Conservation (phyloP, 2,113 vertebrate genomes). For the Odobenus rosmarus region DNA sequence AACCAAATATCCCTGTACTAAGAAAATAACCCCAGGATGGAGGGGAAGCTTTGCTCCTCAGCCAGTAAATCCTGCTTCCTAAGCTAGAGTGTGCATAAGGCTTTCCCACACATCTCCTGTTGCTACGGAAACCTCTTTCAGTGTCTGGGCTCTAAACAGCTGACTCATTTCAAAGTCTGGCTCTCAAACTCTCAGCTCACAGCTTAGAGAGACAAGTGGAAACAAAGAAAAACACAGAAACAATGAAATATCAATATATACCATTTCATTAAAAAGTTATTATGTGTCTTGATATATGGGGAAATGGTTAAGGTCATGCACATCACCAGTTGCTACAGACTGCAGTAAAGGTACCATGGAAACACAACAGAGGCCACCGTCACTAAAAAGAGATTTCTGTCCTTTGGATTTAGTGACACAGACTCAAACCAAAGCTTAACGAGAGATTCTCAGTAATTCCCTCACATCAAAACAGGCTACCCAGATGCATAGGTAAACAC, state of each 20-base stretch:
- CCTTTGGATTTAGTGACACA: constrained; percentile 47
- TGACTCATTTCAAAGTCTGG: constrained; percentile 81
- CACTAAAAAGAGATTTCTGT: constrained; percentile 47
- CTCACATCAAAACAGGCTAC: constrained; percentile 7
- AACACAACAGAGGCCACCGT: neutral
- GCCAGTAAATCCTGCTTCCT: constrained; percentile 74
- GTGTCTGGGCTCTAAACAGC: constrained; percentile 72
- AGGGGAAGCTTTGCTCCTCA: constrained; percentile 63
- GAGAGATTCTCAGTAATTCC: neutral
- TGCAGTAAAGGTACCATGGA: neutral
- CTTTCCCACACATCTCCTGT: constrained; percentile 76
- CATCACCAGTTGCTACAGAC: constrained; percentile 7
- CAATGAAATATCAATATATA: constrained; percentile 73
- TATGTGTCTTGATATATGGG: neutral
- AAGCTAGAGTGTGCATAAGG: constrained; percentile 73
- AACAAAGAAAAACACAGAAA: constrained; percentile 78
- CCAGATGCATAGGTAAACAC: neutral
- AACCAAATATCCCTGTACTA: neutral
- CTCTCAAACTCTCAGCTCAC: constrained; percentile 72
- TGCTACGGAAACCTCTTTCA: constrained; percentile 79
- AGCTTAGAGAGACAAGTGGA: constrained; percentile 75
- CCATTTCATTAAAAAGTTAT: constrained; percentile 55
- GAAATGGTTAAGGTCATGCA: neutral
- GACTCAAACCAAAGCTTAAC: constrained; percentile 53
- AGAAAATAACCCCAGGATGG: constrained; percentile 52